phyloP scores from a whole-genome alignment of 64 coral and sea anemone species.

The Pachyseris speciosa region DNA sequence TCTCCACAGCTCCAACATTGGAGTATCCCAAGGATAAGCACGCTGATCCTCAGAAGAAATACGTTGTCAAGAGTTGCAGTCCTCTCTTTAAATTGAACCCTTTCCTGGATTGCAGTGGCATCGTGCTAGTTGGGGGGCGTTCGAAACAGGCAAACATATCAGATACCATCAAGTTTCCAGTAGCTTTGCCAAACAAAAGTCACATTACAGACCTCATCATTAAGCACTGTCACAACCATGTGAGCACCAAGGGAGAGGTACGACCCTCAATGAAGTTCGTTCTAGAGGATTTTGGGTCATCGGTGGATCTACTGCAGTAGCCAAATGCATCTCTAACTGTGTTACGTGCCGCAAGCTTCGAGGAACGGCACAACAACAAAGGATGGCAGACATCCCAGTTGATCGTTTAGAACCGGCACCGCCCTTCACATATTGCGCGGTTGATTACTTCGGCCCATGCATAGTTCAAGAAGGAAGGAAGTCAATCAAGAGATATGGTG shows the following conservation, averaged over 20 bases:
- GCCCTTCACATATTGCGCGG: slow-evolving; percentile 20
- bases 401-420: not conserved
- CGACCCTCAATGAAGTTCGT: not conserved
- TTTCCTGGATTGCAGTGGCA: slow-evolving; percentile 10
- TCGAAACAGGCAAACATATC: not conserved
- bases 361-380: not conserved
- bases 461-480: slow-evolving; percentile 3
- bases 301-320: not conserved
- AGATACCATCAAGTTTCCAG: slow-evolving; percentile 16
- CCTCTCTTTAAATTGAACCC: slow-evolving; percentile 16
- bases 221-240: slow-evolving; percentile 25
- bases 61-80: not conserved
- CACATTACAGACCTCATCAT: not conserved
- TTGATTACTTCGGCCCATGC: slow-evolving; percentile 14
- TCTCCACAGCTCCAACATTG: not conserved
- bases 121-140: slow-evolving; percentile 35
- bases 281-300: slow-evolving; percentile 24
- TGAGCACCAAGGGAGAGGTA: slow-evolving; percentile 27
- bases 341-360: not conserved
- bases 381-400: not conserved
- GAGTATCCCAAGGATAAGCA: not conserved
- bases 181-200: slow-evolving; percentile 13
- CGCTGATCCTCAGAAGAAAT: too few relatives aligned
- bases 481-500: slow-evolving; percentile 2
- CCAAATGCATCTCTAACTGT: not conserved